phyloP scores from a whole-genome alignment of 2,888 invertebrate species.

The Rugalucina vietnamica region DNA sequence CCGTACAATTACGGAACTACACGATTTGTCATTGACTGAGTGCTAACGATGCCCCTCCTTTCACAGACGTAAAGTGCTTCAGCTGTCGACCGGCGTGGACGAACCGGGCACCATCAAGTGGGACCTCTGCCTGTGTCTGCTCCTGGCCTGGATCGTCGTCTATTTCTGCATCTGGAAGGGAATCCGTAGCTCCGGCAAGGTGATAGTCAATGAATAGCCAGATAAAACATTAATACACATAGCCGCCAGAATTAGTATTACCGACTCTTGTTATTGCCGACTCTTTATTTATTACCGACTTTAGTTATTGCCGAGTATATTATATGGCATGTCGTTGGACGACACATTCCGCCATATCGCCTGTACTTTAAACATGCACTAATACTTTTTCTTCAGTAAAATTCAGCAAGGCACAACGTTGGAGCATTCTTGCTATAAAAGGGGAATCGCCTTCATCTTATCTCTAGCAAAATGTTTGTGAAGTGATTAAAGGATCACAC shows the following conservation, averaged over 20 bases:
- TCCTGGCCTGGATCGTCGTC: constrained; percentile 83
- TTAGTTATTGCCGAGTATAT: too few species aligned
- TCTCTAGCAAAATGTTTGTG: too few species aligned
- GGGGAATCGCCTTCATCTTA: too few species aligned
- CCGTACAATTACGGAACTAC: constrained; percentile 6
- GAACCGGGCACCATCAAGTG: constrained; percentile 82
- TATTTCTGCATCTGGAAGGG: constrained; percentile 84
- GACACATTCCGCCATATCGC: background rate
- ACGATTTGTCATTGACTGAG: background rate
- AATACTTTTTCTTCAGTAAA: constrained; percentile 11
- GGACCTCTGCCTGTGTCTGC: constrained; percentile 83
- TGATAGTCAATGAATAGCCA: constrained; percentile 62
- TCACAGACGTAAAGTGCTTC: constrained; percentile 83
- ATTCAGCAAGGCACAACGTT: constrained; percentile 4
- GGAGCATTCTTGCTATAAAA: background rate
- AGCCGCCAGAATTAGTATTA: background rate
- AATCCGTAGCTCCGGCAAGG: constrained; percentile 83
- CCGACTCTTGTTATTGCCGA: too few species aligned
- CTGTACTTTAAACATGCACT: constrained; percentile 3
- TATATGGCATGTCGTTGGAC: background rate
- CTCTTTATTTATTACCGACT: too few species aligned
- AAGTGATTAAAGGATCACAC: too few species aligned
- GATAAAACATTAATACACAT: constrained; percentile 11
- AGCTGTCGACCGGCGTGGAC: constrained; percentile 81
- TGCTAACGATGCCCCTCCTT: constrained; percentile 2